Evolutionary conservation across 1,140 invertebrate genomes (phyloP).

Genomic region (Atopsyche davidsoni): DNA sequence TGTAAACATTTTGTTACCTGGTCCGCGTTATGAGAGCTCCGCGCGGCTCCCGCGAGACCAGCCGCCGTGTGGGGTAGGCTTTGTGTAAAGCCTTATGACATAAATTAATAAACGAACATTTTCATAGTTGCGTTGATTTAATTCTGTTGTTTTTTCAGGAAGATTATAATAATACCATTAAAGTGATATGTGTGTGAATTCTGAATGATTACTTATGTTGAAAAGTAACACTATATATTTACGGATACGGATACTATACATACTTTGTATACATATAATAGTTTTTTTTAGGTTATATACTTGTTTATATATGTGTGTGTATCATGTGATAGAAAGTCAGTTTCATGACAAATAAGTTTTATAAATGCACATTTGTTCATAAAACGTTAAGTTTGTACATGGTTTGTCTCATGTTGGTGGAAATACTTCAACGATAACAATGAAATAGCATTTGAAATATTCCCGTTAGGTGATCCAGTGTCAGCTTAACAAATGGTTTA

Average conservation of each 20-base stretch:
- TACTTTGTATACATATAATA: background rate
- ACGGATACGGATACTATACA: background rate
- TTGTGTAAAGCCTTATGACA: background rate
- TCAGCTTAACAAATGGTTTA: no score
- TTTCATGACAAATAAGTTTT: no score
- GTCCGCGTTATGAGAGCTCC: background rate
- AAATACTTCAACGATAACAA: no score
- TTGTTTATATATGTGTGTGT: no score
- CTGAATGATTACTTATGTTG: background rate
- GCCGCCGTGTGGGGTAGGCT: background rate
- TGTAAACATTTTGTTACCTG: constrained; percentile 16
- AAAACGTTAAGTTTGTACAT: no score
- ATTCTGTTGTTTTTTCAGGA: background rate
- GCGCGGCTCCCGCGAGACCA: background rate
- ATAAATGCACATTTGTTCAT: no score
- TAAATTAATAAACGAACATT: no score
- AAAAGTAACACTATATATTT: background rate
- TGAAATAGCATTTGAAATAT: no score
- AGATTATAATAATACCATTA: background rate
- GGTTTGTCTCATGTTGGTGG: no score
- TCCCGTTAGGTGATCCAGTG: no score
- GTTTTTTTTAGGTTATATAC: background rate
- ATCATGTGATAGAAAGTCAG: no score
- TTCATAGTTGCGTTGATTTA: background rate
- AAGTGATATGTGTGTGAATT: background rate